Evolutionary conservation across 2,797 vertebrate species (phyloP).

Genomic region (Cryptoprocta ferox): DNA sequence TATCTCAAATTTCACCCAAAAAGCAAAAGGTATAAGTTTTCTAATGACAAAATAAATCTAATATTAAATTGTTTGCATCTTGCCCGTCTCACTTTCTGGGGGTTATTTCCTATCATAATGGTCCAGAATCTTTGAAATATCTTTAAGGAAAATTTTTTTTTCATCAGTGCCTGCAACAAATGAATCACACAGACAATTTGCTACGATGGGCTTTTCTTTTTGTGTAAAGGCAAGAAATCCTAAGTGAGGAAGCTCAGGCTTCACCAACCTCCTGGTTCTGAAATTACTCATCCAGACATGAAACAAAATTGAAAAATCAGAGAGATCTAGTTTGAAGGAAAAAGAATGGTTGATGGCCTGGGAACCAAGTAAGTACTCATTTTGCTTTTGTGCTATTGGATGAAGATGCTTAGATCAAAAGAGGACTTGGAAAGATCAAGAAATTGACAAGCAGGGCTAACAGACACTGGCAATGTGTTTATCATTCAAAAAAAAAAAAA

Average conservation of each 20-base stretch:
- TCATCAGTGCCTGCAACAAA: constrained; percentile 41
- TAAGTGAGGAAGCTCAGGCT: constrained; percentile 51
- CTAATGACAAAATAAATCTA: constrained; percentile 66
- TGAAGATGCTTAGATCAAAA: constrained; percentile 48
- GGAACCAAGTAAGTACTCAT: constrained; percentile 40
- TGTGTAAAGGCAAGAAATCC: constrained; percentile 57
- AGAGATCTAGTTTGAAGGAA: constrained; percentile 66
- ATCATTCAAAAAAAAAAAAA: background rate
- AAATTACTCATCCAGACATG: constrained; percentile 74
- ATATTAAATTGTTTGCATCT: constrained; percentile 59
- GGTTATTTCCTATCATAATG: constrained; percentile 65
- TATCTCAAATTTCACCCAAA: constrained; percentile 55
- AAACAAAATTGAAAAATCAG: constrained; percentile 78
- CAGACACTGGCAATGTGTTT: constrained; percentile 32
- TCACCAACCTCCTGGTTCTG: constrained; percentile 62
- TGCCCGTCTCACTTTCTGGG: constrained; percentile 33
- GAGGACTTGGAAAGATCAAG: background rate
- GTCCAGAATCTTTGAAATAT: constrained; percentile 47
- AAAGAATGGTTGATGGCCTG: constrained; percentile 52
- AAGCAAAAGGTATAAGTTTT: constrained; percentile 53
- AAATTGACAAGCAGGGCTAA: constrained; percentile 51
- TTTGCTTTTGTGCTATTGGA: constrained; percentile 38
- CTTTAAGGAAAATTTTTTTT: constrained; percentile 56
- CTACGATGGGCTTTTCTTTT: constrained; percentile 60
- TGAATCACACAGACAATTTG: constrained; percentile 76